phyloP scores from a whole-genome alignment of 2,797 vertebrate genomes.

The Prionace glauca region DNA sequence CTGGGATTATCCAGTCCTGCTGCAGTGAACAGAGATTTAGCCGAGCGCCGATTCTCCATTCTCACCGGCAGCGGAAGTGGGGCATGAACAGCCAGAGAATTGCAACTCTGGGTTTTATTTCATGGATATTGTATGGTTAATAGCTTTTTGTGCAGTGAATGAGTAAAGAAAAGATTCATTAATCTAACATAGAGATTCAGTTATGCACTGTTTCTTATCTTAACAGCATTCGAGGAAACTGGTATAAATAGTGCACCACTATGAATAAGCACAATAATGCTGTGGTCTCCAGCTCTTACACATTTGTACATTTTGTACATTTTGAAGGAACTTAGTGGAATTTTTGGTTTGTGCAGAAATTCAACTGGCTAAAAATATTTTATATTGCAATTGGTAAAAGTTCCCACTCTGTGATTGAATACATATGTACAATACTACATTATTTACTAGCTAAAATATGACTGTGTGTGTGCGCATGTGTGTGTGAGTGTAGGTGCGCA shows the following conservation, averaged over 20 bases:
- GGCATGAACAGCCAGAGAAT: too few relatives aligned
- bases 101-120: not conserved
- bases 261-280: not conserved
- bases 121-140: not conserved
- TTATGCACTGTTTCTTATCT: not conserved
- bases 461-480: too few relatives aligned
- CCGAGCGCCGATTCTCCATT: too few relatives aligned
- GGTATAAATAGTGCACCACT: not conserved
- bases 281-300: not conserved
- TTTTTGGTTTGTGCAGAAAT: not conserved
- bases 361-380: not conserved
- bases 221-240: not conserved
- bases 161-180: not conserved
- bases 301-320: not conserved
- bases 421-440: not conserved
- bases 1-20: too few relatives aligned
- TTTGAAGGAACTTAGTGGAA: not conserved
- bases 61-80: too few relatives aligned
- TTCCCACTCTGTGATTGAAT: not conserved
- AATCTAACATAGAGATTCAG: not conserved
- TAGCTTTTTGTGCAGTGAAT: not conserved
- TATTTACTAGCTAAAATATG: too few relatives aligned
- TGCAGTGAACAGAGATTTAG: too few relatives aligned
- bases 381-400: not conserved
- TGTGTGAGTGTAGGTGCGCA: too few relatives aligned